A percentile compares a stretch with the other conserved stretches of the same genome.
Evolutionary conservation across 2,797 vertebrate species (phyloP).

Genomic region (Syngnathus rostellatus): DNA sequence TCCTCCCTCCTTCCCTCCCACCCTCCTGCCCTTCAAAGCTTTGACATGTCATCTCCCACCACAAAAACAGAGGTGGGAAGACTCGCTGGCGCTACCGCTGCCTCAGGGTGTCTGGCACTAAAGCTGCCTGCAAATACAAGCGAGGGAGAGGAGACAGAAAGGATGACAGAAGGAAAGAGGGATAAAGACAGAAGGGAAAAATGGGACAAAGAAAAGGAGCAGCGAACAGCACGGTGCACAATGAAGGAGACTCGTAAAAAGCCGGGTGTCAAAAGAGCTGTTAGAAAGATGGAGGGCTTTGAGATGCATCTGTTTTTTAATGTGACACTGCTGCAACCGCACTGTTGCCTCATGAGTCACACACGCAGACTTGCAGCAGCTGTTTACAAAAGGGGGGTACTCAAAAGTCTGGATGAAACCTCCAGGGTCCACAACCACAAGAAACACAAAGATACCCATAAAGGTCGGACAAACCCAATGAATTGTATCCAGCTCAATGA

Average conservation of each 20-base stretch:
- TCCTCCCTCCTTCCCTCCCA: conserved; percentile 61
- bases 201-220: background rate
- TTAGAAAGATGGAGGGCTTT: conserved; percentile 56
- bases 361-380: conserved; percentile 21
- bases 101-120: conserved; percentile 82
- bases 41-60: conserved; percentile 80
- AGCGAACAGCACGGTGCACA: conserved; percentile 28
- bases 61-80: conserved; percentile 86
- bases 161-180: conserved; percentile 34
- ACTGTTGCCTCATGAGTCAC: conserved; percentile 19
- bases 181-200: conserved; percentile 29
- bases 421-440: conserved; percentile 36
- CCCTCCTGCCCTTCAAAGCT: conserved; percentile 76
- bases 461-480: conserved; percentile 41
- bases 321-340: conserved; percentile 39
- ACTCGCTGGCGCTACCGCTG: conserved; percentile 80
- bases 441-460: conserved; percentile 40
- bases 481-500: conserved; percentile 35
- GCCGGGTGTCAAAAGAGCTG: conserved; percentile 49
- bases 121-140: conserved; percentile 79
- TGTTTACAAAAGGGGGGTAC: conserved; percentile 17
- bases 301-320: conserved; percentile 43
- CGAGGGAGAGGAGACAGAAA: conserved; percentile 44
- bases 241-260: conserved; percentile 54
- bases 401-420: conserved; percentile 15